These are phyloP conservation scores for Jacana jacana DNA, from an alignment of 2,113 vertebrate species.

Conservation along the genomic window DNA sequence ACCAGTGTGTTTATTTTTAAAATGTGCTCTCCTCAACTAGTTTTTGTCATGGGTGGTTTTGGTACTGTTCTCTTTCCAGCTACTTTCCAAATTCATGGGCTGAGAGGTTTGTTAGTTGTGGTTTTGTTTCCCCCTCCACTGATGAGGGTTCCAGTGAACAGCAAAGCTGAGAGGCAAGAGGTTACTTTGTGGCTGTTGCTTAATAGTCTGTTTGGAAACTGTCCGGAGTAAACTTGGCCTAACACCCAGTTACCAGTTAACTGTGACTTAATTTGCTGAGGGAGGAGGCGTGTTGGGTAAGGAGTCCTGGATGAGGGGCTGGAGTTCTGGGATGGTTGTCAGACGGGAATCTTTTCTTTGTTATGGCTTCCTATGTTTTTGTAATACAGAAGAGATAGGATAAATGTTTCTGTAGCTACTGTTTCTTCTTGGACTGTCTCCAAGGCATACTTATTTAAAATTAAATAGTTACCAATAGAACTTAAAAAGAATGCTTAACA, in stretches of 20 bases:
- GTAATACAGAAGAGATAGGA: not conserved
- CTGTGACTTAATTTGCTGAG: not conserved
- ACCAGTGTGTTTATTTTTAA: not conserved
- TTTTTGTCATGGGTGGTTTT: not conserved
- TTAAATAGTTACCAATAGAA: rapidly evolving
- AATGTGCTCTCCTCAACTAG: not conserved
- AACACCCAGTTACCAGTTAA: rapidly evolving
- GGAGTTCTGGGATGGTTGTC: not conserved
- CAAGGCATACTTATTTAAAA: not conserved
- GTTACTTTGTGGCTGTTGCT: not conserved
- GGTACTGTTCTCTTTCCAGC: rapidly evolving
- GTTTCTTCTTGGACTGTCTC: not conserved
- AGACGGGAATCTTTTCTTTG: not conserved
- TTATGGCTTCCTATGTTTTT: not conserved
- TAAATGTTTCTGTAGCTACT: not conserved
- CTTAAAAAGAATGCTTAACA: not conserved
- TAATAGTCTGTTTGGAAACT: not conserved
- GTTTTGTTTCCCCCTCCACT: not conserved
- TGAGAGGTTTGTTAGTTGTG: not conserved
- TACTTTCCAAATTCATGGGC: not conserved
- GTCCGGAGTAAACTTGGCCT: not conserved
- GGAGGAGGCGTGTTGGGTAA: not conserved
- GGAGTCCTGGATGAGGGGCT: not conserved
- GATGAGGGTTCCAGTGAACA: not conserved
- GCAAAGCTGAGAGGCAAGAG: not conserved